A percentile compares a stretch with the other conserved stretches of the same genome.
These are phyloP conservation scores for Drosophila nebulosa DNA, from an alignment of 1,140 invertebrate genomes.

Conservation along the genomic window DNA sequence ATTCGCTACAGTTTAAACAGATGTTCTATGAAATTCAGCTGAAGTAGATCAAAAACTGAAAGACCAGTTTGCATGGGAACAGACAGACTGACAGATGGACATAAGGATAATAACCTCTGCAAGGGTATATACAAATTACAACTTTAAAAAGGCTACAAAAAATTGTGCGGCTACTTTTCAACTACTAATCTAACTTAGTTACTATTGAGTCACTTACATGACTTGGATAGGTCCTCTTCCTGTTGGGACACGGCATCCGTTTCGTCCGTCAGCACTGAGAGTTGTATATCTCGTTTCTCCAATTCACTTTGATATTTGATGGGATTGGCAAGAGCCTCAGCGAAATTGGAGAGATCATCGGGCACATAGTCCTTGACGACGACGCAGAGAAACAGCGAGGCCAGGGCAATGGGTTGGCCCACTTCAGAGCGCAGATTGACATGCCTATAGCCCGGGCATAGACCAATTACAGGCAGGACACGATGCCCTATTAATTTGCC, in stretches of 20 bases:
- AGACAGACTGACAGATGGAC: too few species aligned
- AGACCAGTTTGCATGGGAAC: too few species aligned
- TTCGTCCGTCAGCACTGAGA: constrained; percentile 94
- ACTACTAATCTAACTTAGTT: background rate
- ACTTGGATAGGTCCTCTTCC: constrained; percentile 80
- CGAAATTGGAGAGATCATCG: constrained; percentile 95
- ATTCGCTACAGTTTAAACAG: too few species aligned
- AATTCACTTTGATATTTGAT: constrained; percentile 97
- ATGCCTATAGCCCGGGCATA: constrained; percentile 96
- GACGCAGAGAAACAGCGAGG: constrained; percentile 95
- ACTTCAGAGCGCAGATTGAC: constrained; percentile 93
- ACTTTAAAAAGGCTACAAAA: constrained; percentile 39
- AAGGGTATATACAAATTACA: too few species aligned
- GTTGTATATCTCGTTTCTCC: constrained; percentile 94
- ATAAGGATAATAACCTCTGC: too few species aligned
- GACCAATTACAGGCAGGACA: constrained; percentile 96
- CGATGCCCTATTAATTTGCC: constrained; percentile 97
- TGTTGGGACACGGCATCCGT: constrained; percentile 82
- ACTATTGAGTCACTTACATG: too few species aligned
- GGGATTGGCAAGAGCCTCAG: constrained; percentile 97
- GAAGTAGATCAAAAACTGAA: too few species aligned
- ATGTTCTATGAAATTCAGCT: too few species aligned
- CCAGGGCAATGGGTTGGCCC: constrained; percentile 94
- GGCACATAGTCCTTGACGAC: constrained; percentile 99
- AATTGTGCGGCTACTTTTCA: background rate